phyloP scores from a whole-genome alignment of 2,888 invertebrate species.

The Leucophenga maculata region DNA sequence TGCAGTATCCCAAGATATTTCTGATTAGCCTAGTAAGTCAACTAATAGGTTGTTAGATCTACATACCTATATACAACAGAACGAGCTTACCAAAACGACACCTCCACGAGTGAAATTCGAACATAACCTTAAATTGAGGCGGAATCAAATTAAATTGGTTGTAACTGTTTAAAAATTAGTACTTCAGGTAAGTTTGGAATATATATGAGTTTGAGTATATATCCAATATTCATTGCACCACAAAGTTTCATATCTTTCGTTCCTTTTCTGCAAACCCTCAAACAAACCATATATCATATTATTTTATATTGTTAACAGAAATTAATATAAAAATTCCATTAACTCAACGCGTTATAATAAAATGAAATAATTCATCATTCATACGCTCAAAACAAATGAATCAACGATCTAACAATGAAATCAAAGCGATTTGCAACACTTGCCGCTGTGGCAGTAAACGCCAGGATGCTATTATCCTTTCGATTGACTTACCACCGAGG shows the following conservation, averaged over 20 bases:
- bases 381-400: conserved; percentile 42
- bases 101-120: too few relatives aligned
- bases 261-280: conserved; percentile 19
- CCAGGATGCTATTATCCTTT: conserved; percentile 46
- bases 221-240: conserved; percentile 33
- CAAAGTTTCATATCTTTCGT: conserved; percentile 52
- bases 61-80: too few relatives aligned
- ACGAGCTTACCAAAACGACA: too few relatives aligned
- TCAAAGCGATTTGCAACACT: conserved; percentile 65
- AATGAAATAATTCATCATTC: conserved; percentile 53
- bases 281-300: neutral
- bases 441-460: conserved; percentile 39
- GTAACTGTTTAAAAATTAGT: too few relatives aligned
- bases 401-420: conserved; percentile 52
- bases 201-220: too few relatives aligned
- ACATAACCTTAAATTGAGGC: too few relatives aligned
- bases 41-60: too few relatives aligned
- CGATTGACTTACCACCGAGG: conserved; percentile 22
- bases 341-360: conserved; percentile 46
- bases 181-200: too few relatives aligned
- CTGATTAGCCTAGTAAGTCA: too few relatives aligned
- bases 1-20: too few relatives aligned
- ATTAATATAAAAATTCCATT: conserved; percentile 65
- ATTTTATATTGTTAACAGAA: conserved; percentile 52
- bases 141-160: too few relatives aligned